These are phyloP conservation scores for Phalera bucephala DNA, from an alignment of 2,888 invertebrate genomes.

Conservation along the genomic window DNA sequence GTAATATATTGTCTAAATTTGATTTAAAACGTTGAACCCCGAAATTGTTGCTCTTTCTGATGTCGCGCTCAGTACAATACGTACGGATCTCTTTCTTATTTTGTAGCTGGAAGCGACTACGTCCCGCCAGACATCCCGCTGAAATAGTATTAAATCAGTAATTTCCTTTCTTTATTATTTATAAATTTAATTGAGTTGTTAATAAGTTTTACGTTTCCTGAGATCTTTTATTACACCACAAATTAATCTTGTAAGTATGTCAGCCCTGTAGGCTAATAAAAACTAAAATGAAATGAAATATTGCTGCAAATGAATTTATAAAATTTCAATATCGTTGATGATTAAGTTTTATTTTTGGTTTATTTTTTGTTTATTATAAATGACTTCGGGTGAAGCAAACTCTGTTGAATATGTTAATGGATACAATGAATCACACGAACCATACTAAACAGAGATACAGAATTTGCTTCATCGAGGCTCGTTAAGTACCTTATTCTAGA, in stretches of 20 bases:
- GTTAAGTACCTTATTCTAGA: slow-evolving; percentile 29
- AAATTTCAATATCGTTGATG: slow-evolving; percentile 45
- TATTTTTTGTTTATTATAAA: slow-evolving; percentile 42
- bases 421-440: slow-evolving; percentile 21
- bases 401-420: slow-evolving; percentile 25
- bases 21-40: neutral
- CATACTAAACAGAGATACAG: slow-evolving; percentile 13
- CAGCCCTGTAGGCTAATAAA: slow-evolving; percentile 24
- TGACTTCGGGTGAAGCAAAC: slow-evolving; percentile 30
- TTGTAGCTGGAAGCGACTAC: slow-evolving; percentile 28
- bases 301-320: slow-evolving; percentile 55
- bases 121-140: slow-evolving; percentile 48
- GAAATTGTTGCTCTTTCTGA: neutral
- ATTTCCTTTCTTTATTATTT: slow-evolving; percentile 39
- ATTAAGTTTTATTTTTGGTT: slow-evolving; percentile 58
- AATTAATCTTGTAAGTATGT: slow-evolving; percentile 16
- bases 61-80: neutral
- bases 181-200: slow-evolving; percentile 40
- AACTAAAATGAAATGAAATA: slow-evolving; percentile 50
- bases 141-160: slow-evolving; percentile 43
- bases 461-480: slow-evolving; percentile 30
- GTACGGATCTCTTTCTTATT: neutral
- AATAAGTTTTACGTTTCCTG: slow-evolving; percentile 35
- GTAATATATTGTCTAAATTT: too few species aligned
- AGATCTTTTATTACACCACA: slow-evolving; percentile 31